Percentiles rank a stretch among this genome's conserved stretches.
Conservation (phyloP, 2,888 invertebrate genomes). For the Meliscaeva auricollis region DNA sequence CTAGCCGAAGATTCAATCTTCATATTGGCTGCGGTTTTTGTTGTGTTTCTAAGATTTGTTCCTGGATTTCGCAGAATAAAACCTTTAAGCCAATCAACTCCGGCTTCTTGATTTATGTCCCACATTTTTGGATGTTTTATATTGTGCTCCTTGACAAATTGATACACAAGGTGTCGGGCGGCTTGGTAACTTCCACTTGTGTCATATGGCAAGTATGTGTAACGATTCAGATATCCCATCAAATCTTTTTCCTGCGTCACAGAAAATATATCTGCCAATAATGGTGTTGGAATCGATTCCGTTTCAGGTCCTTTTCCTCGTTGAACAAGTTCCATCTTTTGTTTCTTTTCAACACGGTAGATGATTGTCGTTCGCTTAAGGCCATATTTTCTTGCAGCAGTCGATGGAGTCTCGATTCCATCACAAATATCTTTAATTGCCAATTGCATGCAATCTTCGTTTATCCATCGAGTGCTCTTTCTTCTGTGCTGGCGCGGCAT, state of each 20-base stretch:
- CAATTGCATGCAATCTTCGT: conserved; percentile 67
- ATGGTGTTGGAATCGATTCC: conserved; percentile 26
- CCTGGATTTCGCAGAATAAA: conserved; percentile 63
- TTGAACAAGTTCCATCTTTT: conserved; percentile 54
- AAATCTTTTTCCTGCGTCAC: conserved; percentile 63
- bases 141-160: conserved; percentile 66
- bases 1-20: conserved; percentile 11
- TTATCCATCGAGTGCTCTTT: conserved; percentile 68
- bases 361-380: conserved; percentile 70
- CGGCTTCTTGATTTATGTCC: conserved; percentile 66
- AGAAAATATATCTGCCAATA: conserved; percentile 61
- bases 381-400: conserved; percentile 68
- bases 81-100: conserved; percentile 61
- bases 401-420: conserved; percentile 66
- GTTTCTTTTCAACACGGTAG: conserved; percentile 67
- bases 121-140: conserved; percentile 65
- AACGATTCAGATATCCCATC: conserved; percentile 67
- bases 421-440: conserved; percentile 61
- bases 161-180: conserved; percentile 67
- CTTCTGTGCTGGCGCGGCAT: conserved; percentile 68
- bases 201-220: conserved; percentile 69
- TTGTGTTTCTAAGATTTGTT: conserved; percentile 56
- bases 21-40: background rate
- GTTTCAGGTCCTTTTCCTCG: conserved; percentile 13
- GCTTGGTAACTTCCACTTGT: conserved; percentile 69